Evolutionary conservation across 2,113 vertebrate genomes (phyloP), one percentile per base, ranked within the genome.

Genomic region (Candoia aspera): DNA sequence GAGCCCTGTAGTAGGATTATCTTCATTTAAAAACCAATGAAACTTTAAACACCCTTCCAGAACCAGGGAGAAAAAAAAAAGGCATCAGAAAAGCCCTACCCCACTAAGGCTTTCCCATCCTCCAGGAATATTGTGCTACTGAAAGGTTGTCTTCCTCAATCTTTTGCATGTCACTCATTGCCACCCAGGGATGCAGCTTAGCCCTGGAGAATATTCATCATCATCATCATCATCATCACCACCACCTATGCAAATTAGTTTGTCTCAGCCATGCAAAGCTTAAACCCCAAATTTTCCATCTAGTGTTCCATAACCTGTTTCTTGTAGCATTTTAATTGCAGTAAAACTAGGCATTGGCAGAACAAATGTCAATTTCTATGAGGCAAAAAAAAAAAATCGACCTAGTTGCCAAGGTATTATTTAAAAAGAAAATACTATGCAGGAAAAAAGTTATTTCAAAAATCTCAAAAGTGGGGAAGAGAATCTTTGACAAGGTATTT

Each of bases 381-480:
- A 42, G 55, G 53, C 42, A 68, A 23, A 13, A 24, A 64, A 33
- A 73, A 49, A 55, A 21, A 68, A 0, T 60, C 33, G 86, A 91
- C 53, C 86, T 92, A 93, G 90, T 57, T 93, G 60, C 85, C 90
- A 92, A 94, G 12, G 17, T 85, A 85, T 53, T 85, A 12, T n/a
- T 79, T 90, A 94, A 85, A 89, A 49, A 92, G 92, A 92, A 46
- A n/a, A 88, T 87, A 42, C 19, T 73, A 29, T 33, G 60, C 3
- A 33, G 8, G 13, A 1, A 1, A 2, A 26, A 83, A 0, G 92
- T 15, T 23, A 23, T 42, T 95, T 94, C 24, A 89, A 94, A 94
- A 95, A 86, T 29, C 4, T 33, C 2, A 0, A 90, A 58, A 1
- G 23, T 29, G 2, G 13, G 73, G n/a, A 93, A 5, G 24, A 24